Evolutionary conservation across 1,140 invertebrate genomes (phyloP), one percentile per base, ranked within the genome.

Genomic region (Nasonia vitripennis): DNA sequence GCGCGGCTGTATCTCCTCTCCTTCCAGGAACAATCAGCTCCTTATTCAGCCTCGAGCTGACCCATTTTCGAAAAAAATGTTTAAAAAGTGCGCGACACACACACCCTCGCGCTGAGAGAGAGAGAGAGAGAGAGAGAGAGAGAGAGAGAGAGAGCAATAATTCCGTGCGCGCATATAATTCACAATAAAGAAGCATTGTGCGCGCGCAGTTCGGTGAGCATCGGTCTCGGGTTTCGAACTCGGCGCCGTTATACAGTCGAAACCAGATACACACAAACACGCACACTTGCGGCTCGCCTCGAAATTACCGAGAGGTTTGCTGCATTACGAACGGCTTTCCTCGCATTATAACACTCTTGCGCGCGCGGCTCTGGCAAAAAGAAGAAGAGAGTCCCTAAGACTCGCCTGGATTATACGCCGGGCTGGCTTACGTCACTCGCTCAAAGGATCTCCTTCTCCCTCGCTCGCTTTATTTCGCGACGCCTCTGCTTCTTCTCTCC

Each of bases 381-480:
- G 6, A 23, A 23, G 20, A n/a, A 34, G 27, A n/a, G 70, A 34
- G 17, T 34, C 5, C 70, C 70, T 37, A 37, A 73, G 27, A 73
- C 70, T 17, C 55, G 20, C 5, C 34, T 17, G 55, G 55, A 62
- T 62, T 62, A 62, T 62, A 62, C 20, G 55, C 20, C 55, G 55
- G 55, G 55, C 17, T 78, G 55, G 55, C 17, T 78, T 48, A 78
- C 75, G 75, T 78, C 75, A 78, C 45, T 41, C 37, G 0, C 74
- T 77, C 75, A 31, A 55, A 78, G 75, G 75, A 78, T 78, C 75
- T 51, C 75, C 2, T 48, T 51, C 10, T 23, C 10, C 27, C 27
- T 75, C 41, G 2, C 17, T 37, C 17, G n/a, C 48, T 75, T 75
- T 41, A 71, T 14, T 71, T 73, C 23, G 68, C 68, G 68, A 2